These are phyloP conservation scores for Amiota minor DNA, from an alignment of 2,888 invertebrate species.

Conservation along the genomic window DNA sequence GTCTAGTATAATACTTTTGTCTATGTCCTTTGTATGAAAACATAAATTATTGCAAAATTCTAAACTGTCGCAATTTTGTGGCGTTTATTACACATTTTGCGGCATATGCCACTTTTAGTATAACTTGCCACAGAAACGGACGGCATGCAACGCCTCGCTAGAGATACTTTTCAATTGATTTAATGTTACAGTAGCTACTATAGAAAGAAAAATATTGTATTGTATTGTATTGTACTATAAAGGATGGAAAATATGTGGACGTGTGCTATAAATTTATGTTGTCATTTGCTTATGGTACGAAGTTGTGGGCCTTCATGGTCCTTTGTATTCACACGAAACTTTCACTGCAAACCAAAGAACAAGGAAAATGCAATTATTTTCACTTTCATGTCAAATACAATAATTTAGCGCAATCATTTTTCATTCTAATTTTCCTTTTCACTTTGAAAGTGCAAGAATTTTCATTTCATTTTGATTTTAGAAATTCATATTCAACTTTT, in stretches of 20 bases:
- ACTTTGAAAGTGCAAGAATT: conserved; percentile 41
- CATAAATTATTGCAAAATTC: conserved; percentile 21
- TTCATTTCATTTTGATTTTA: background rate
- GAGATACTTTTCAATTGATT: background rate
- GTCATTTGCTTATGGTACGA: background rate
- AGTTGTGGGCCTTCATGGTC: background rate
- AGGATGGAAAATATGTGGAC: background rate
- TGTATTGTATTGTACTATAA: background rate
- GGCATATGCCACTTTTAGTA: conserved; percentile 9
- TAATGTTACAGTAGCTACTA: background rate
- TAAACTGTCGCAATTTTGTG: conserved; percentile 22
- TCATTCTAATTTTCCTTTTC: conserved; percentile 37
- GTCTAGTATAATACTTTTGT: background rate
- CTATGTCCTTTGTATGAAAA: conserved; percentile 16
- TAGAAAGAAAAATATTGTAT: no score
- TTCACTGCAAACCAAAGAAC: conserved; percentile 30
- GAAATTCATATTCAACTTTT: no score
- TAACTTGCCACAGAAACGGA: no score
- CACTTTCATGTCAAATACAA: conserved; percentile 45
- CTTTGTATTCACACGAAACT: conserved; percentile 17
- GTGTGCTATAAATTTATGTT: background rate
- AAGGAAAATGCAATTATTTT: conserved; percentile 53
- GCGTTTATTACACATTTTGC: conserved; percentile 9
- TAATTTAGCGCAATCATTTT: conserved; percentile 45
- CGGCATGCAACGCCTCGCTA: background rate